phyloP scores from a whole-genome alignment of 2,888 invertebrate genomes.

The Dermolepida albohirtum region DNA sequence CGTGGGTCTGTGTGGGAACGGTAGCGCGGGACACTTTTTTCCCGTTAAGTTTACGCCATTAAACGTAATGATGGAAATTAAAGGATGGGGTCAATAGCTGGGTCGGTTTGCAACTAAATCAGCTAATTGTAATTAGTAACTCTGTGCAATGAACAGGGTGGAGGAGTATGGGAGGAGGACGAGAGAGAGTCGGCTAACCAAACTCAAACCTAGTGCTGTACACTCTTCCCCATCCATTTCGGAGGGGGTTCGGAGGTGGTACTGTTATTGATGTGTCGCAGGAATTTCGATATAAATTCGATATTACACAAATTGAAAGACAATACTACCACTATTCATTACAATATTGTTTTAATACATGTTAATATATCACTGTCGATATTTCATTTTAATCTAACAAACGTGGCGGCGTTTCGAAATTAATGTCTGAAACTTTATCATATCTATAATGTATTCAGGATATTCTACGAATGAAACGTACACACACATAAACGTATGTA shows the following conservation, averaged over 20 bases:
- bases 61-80: slow-evolving; percentile 64
- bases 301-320: slow-evolving; percentile 51
- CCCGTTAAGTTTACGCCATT: slow-evolving; percentile 63
- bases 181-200: no score
- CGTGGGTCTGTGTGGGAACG: background rate
- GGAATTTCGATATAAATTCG: slow-evolving; percentile 58
- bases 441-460: slow-evolving; percentile 26
- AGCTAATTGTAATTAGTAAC: slow-evolving; percentile 63
- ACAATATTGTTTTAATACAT: slow-evolving; percentile 44
- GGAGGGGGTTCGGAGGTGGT: slow-evolving; percentile 8
- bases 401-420: slow-evolving; percentile 33
- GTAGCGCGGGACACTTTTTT: slow-evolving; percentile 50
- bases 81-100: slow-evolving; percentile 60
- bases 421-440: slow-evolving; percentile 39
- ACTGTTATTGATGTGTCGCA: slow-evolving; percentile 63
- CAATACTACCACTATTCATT: slow-evolving; percentile 48
- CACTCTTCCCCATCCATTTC: background rate
- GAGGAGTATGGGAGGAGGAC: no score
- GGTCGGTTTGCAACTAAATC: slow-evolving; percentile 62
- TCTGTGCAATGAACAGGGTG: background rate
- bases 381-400: slow-evolving; percentile 42
- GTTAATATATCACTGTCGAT: slow-evolving; percentile 43
- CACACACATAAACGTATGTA: no score
- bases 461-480: background rate
- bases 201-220: no score